phyloP scores from a whole-genome alignment of 2,888 invertebrate species.

The Chironomus riparius region DNA sequence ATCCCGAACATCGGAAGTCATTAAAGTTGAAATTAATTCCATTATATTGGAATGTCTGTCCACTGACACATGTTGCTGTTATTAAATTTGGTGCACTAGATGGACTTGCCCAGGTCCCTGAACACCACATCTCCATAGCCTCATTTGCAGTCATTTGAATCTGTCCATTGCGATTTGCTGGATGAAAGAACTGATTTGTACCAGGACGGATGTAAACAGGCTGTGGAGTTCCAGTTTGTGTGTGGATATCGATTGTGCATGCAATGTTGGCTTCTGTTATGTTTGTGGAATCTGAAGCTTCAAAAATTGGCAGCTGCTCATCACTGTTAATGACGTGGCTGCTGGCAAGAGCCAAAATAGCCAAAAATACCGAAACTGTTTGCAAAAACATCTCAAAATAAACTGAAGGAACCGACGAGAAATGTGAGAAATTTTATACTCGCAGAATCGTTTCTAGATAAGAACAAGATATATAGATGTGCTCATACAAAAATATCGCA shows the following conservation, averaged over 20 bases:
- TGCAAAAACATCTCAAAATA: too few species aligned
- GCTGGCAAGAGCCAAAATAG: too few species aligned
- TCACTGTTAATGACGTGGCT: too few species aligned
- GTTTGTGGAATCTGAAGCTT: too few species aligned
- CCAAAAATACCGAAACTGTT: too few species aligned
- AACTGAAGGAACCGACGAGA: too few species aligned
- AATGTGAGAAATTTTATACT: too few species aligned
- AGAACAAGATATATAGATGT: too few species aligned
- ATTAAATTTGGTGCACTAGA: constrained; percentile 25
- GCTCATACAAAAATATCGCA: too few species aligned
- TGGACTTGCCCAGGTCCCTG: constrained; percentile 29
- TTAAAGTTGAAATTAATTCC: not conserved
- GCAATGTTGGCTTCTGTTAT: not conserved
- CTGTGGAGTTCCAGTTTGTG: constrained; percentile 42
- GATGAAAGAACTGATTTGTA: constrained; percentile 35
- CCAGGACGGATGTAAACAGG: constrained; percentile 48
- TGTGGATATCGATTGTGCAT: not conserved
- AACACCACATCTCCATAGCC: constrained; percentile 36
- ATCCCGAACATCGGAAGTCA: not conserved
- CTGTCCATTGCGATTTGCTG: constrained; percentile 33
- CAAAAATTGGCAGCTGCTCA: too few species aligned
- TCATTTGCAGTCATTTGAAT: constrained; percentile 34
- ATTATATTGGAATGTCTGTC: not conserved
- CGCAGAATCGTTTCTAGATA: too few species aligned
- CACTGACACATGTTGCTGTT: not conserved